These are phyloP conservation scores for Marronus borbonicus DNA, from an alignment of 2,888 invertebrate species.

Conservation along the genomic window DNA sequence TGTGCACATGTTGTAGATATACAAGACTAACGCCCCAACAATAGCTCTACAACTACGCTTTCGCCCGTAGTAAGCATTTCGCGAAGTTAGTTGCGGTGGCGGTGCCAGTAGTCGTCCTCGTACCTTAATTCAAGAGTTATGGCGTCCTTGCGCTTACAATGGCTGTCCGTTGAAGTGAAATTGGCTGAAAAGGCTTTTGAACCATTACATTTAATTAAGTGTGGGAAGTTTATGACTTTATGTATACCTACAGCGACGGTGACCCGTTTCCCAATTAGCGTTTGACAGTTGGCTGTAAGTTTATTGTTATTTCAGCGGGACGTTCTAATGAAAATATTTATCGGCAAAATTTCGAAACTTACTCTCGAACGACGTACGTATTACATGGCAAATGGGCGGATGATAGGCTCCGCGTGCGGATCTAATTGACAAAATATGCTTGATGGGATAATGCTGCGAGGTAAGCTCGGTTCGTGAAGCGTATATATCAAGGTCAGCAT, in stretches of 20 bases:
- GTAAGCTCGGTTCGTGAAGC: background rate
- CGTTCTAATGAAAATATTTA: slow-evolving; percentile 44
- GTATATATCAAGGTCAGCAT: background rate
- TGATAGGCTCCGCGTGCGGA: slow-evolving; percentile 19
- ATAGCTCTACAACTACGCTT: background rate
- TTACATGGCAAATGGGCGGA: slow-evolving; percentile 4
- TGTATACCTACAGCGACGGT: slow-evolving; percentile 54
- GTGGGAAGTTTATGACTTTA: slow-evolving; percentile 62
- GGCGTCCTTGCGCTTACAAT: slow-evolving; percentile 57
- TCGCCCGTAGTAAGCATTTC: slow-evolving; percentile 14
- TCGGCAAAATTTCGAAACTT: slow-evolving; percentile 46
- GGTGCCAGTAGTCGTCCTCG: slow-evolving; percentile 20
- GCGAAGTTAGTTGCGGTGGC: slow-evolving; percentile 7
- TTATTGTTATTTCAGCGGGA: slow-evolving; percentile 39
- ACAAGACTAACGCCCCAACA: slow-evolving; percentile 22
- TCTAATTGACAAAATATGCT: slow-evolving; percentile 5
- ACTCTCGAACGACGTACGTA: slow-evolving; percentile 21
- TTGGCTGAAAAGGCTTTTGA: slow-evolving; percentile 64
- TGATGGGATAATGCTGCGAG: slow-evolving; percentile 12
- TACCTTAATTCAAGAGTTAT: slow-evolving; percentile 57
- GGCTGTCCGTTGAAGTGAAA: slow-evolving; percentile 60
- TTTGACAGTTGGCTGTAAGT: slow-evolving; percentile 59
- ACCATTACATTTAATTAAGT: slow-evolving; percentile 65
- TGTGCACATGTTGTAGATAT: slow-evolving; percentile 16
- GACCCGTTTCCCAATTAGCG: slow-evolving; percentile 61